Evolutionary conservation across 2,797 vertebrate species (phyloP), one percentile per base, ranked within the genome.

Genomic region (Holocentrus rufus): DNA sequence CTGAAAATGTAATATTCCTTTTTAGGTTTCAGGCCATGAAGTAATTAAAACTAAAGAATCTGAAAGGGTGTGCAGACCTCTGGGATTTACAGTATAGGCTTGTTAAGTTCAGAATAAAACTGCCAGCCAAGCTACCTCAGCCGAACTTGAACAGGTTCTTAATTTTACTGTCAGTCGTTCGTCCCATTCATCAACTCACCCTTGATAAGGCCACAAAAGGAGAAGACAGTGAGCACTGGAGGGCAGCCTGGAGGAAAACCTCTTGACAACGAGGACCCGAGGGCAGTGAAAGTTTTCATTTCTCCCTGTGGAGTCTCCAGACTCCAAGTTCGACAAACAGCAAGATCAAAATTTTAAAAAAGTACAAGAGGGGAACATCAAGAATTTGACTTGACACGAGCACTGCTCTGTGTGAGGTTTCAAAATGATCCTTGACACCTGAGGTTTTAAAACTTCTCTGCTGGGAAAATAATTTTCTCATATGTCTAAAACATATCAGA

Each of bases 81-180:
- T 42, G 39, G 10, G 10, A 42, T 42, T 3, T 36, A 10, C 34
- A 7, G 9, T 36, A 10, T 7, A 7, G 34, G 7, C 34, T 11
- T 42, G 39, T 42, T 36, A 42, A 13, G 20, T 14, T 13, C 1
- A 2, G 5, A 18, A 53, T 23, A 57, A 5, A 31, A 72, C 54
- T 52, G 47, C 25, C n/a, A 49, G 55, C n/a, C 31, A 52, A 60
- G 65, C 71, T 0, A 71, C 49, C 31, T 70, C 13, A 65, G 49
- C 72, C 61, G 53, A 50, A 30, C 55, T 79, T 54, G 60, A 54
- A 81, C 55, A 34, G n/a, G 13, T 53, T 67, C 22, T 59, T 84
- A 77, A 85, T 86, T 77, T 74, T 56, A 44, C 46, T 77, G 47
- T 85, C 70, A 79, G 69, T 70, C 67, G 63, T 72, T 83, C 65